Evolutionary conservation across 2,113 vertebrate genomes (phyloP), one percentile per base, ranked within the genome.

Genomic region (Calcarius ornatus): DNA sequence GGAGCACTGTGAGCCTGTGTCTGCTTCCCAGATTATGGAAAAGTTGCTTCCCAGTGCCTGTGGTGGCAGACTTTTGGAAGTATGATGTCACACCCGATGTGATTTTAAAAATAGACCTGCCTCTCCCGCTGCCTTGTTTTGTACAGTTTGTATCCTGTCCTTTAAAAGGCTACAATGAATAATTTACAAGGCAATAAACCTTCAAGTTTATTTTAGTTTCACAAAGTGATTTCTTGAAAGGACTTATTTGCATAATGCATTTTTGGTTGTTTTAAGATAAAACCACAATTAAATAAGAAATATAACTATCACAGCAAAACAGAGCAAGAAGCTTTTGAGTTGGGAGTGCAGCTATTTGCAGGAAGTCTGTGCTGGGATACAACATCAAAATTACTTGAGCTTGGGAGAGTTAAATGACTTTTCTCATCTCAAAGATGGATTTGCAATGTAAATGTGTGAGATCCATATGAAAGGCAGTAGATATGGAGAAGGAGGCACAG

Each of bases 181-280:
- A 78, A 95, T 93, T 83, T 94, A 73, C 73, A 77, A 94, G 60
- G 89, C 90, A 73, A 71, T 70, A 91, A 92, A 77, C 45, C 60
- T 56, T 84, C 83, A 59, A 88, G 86, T 92, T 88, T 95, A 85
- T 94, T 96, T 96, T 89, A 66, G 69, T 90, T 96, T 93, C 82
- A 90, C 70, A 80, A 85, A 96, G 66, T 68, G 66, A 81, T 81
- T 93, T 87, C 69, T 96, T 96, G 83, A 94, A 94, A 95, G 73
- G 19, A 63, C 47, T 75, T 71, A 90, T 96, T 96, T 97, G 69
- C 86, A 94, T 96, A 92, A 77, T 64, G 77, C 43, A 19, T 86
- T 94, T 96, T 95, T 95, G 92, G 93, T 94, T 92, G 86, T 92
- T 96, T 96, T 92, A 94, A 96, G 95, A 97, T 96, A 96, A 97